Percentiles rank a stretch among this genome's conserved stretches.
Evolutionary conservation across 2,888 invertebrate genomes (phyloP).

Genomic region (Alitta virens): DNA sequence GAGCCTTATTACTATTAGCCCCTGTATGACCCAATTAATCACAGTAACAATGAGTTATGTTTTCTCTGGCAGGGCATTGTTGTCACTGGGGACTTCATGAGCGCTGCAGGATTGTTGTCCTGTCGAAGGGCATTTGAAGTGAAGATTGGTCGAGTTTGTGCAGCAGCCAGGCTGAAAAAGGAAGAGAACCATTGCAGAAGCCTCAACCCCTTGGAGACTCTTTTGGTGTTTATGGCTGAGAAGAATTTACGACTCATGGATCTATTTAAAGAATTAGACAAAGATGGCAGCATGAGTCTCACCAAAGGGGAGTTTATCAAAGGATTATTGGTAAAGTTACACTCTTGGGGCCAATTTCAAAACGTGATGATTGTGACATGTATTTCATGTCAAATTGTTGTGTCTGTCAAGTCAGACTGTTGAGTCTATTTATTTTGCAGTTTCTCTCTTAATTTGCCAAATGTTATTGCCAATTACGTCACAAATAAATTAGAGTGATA

Average conservation of each 20-base stretch:
- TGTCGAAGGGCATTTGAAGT: slow-evolving; percentile 19
- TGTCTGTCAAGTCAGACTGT: too few relatives aligned
- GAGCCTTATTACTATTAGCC: too few relatives aligned
- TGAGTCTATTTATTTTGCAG: too few relatives aligned
- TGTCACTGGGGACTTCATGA: slow-evolving; percentile 25
- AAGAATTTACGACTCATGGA: slow-evolving; percentile 29
- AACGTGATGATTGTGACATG: too few relatives aligned
- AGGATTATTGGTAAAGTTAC: slow-evolving; percentile 21
- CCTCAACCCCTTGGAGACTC: slow-evolving; percentile 29
- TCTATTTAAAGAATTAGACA: slow-evolving; percentile 29
- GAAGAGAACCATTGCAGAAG: slow-evolving; percentile 13
- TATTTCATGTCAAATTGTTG: too few relatives aligned
- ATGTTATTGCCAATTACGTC: too few relatives aligned
- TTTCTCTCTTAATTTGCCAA: too few relatives aligned
- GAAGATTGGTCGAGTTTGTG: slow-evolving; percentile 19
- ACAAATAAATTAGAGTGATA: too few relatives aligned
- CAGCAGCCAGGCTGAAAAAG: slow-evolving; percentile 2
- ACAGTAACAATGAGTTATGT: too few relatives aligned
- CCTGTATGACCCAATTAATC: too few relatives aligned
- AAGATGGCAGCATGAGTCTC: slow-evolving; percentile 28
- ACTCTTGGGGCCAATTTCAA: too few relatives aligned
- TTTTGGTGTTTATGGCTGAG: slow-evolving; percentile 29
- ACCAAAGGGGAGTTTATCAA: slow-evolving; percentile 25
- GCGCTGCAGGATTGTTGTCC: slow-evolving; percentile 12
- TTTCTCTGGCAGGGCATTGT: slow-evolving; percentile 24